phyloP scores from a whole-genome alignment of 2,888 invertebrate species.

The Criorhina ranunculi region DNA sequence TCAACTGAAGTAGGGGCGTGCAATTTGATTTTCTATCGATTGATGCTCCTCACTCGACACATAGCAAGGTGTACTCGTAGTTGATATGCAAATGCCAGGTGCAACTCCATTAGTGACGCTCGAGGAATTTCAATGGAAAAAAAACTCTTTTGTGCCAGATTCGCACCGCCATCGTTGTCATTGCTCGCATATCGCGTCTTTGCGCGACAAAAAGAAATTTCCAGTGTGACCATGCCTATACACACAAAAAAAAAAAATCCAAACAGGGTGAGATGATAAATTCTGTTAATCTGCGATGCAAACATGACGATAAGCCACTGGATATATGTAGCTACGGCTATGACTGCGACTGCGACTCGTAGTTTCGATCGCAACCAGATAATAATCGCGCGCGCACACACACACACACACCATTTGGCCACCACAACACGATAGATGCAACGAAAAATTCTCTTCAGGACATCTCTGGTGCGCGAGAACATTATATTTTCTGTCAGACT shows the following conservation, averaged over 20 bases:
- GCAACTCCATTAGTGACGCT: constrained; percentile 31
- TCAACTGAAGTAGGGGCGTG: constrained; percentile 16
- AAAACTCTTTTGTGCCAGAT: constrained; percentile 56
- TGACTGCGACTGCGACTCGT: constrained; percentile 9
- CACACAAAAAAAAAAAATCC: constrained; percentile 10
- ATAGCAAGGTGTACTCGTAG: constrained; percentile 63
- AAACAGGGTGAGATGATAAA: constrained; percentile 65
- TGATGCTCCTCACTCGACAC: constrained; percentile 46
- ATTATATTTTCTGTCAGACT: constrained; percentile 74
- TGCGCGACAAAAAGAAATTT: constrained; percentile 12
- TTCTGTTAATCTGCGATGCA: constrained; percentile 66
- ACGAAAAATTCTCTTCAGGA: constrained; percentile 49
- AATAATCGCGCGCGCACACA: constrained; percentile 39
- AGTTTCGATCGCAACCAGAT: constrained; percentile 55
- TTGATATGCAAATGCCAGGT: constrained; percentile 60
- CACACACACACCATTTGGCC: constrained; percentile 56
- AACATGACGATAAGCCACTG: constrained; percentile 63
- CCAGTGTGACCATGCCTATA: neutral
- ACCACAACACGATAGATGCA: constrained; percentile 56
- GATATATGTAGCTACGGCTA: constrained; percentile 13
- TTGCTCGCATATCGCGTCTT: constrained; percentile 9
- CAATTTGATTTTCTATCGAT: constrained; percentile 65
- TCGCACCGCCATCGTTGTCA: constrained; percentile 26
- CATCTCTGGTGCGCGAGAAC: constrained; percentile 71
- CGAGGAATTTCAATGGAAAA: constrained; percentile 68